Base-by-base conservation (phyloP, 2,113 vertebrate genomes). In the Pyrgilauda ruficollis region DNA sequence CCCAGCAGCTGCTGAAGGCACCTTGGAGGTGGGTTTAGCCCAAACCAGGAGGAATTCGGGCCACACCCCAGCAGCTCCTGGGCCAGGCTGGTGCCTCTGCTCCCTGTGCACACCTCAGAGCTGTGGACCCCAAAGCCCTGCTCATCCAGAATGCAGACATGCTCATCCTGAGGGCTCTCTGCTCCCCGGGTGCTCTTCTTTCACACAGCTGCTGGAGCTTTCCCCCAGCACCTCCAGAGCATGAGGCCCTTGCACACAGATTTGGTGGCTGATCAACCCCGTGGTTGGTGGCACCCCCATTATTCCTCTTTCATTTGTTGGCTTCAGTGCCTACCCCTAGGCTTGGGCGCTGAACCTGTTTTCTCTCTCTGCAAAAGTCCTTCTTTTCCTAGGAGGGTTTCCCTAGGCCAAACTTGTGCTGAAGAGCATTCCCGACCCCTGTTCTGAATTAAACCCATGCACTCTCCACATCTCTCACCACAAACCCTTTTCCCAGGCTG, bases 361-460 rank as follows among this genome's bases (percentile, higher is more conserved):
- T 24, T 33, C 53, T n/a, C 23, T 18, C 12, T 24, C 68, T 77
- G 31, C 26, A 26, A 15, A 52, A 7, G n/a, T n/a, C 44, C 58
- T 46, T 69, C 75, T 75, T 61, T 64, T 15, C 2, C 0, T 15
- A 18, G 72, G 49, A 16, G 9, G 52, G 11, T 27, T 76, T 86
- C 47, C 19, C 41, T 21, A 3, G 67, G 58, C 43, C 31, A 33
- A 31, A 6, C n/a, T 44, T 22, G 39, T 50, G 74, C 62, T 72
- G 30, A 3, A 17, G 52, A 91, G 43, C 61, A 23, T 64, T 75
- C 74, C 67, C 35, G 18, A 4, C 19, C 35, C 28, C 35, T 10
- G n/a, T 16, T 31, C 62, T 64, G n/a, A 2, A 6, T 14, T 21
- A 9, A 44, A 50, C 7, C 13, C 49, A 3, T 0, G 0, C 15